Percentiles rank a stretch among this genome's conserved stretches.
phyloP scores from a whole-genome alignment of 2,888 invertebrate genomes.

The Apoda limacodes region DNA sequence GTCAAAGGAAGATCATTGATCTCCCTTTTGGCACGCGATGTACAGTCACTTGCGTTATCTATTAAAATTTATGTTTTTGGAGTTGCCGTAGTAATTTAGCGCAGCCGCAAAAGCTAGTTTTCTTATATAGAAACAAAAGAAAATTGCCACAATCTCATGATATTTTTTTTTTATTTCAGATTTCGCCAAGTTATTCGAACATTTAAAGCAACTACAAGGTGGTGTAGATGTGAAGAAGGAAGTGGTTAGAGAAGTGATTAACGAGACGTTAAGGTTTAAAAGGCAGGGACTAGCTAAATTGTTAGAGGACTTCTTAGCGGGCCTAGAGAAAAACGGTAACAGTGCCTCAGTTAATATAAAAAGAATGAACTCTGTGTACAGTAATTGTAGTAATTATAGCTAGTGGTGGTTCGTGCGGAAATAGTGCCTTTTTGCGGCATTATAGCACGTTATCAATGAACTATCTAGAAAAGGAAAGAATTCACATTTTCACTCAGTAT shows the following conservation, averaged over 20 bases:
- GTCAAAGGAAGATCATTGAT: too few species aligned
- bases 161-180: too few species aligned
- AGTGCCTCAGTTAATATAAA: constrained; percentile 51
- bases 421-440: constrained; percentile 24
- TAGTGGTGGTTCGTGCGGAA: constrained; percentile 33
- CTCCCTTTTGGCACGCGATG: too few species aligned
- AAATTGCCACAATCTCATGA: too few species aligned
- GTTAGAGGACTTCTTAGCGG: constrained; percentile 73
- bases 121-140: too few species aligned
- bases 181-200: constrained; percentile 76
- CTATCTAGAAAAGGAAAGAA: too few species aligned
- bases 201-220: constrained; percentile 78
- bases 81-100: too few species aligned
- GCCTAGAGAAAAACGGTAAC: constrained; percentile 61
- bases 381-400: constrained; percentile 47
- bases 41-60: too few species aligned
- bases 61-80: too few species aligned
- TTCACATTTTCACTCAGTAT: too few species aligned
- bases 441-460: too few species aligned
- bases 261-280: constrained; percentile 83
- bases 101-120: too few species aligned
- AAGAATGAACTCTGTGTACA: constrained; percentile 42
- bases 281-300: constrained; percentile 76
- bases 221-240: constrained; percentile 75
- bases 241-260: constrained; percentile 78